Evolutionary conservation across 2,797 vertebrate species (phyloP).

Genomic region (Phrynocephalus guinanensis): DNA sequence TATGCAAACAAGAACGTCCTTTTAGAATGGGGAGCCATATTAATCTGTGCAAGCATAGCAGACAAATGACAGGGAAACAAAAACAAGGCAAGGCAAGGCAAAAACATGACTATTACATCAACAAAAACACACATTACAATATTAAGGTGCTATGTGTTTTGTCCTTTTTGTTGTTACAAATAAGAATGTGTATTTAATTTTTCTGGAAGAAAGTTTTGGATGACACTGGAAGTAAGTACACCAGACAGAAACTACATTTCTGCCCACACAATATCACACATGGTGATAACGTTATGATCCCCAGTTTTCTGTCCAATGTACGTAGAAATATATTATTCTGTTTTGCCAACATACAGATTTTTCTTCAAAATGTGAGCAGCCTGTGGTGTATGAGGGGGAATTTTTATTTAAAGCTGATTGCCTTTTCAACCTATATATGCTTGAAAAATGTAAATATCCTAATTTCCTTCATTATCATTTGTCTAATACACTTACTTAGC

Average conservation of each 20-base stretch:
- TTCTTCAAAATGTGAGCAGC: not conserved
- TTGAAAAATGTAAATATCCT: not conserved
- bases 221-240: constrained; percentile 44
- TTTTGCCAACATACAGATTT: constrained; percentile 12
- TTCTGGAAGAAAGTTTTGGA: constrained; percentile 61
- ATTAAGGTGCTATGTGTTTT: not conserved
- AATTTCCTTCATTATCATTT: not conserved
- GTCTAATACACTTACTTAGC: constrained; percentile 30
- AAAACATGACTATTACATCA: too few relatives aligned
- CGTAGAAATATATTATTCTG: constrained; percentile 62
- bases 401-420: constrained; percentile 8
- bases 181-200: constrained; percentile 55
- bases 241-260: constrained; percentile 56
- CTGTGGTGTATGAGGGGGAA: not conserved
- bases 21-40: too few relatives aligned
- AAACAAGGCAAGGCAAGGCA: too few relatives aligned
- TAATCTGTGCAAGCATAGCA: too few relatives aligned
- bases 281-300: constrained; percentile 43
- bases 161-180: constrained; percentile 24
- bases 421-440: constrained; percentile 2
- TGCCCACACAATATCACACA: constrained; percentile 36
- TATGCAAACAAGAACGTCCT: constrained; percentile 55
- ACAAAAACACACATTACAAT: too few relatives aligned
- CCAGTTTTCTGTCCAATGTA: constrained; percentile 54
- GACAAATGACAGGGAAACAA: too few relatives aligned